phyloP scores from a whole-genome alignment of 2,888 invertebrate genomes.

The Gisinianus flammeolus region DNA sequence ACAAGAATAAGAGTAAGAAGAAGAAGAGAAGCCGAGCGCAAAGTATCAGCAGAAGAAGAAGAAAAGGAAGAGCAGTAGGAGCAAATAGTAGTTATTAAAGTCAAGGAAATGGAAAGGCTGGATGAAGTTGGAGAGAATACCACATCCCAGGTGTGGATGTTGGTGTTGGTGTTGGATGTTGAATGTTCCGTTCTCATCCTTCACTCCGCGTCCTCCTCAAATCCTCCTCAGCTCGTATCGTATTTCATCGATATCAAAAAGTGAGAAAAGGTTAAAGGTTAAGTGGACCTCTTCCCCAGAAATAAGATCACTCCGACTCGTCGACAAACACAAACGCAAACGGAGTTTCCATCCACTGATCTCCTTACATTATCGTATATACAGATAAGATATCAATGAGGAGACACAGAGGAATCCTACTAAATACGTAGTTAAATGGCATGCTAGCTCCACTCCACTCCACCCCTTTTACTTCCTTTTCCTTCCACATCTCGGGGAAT shows the following conservation, averaged over 20 bases:
- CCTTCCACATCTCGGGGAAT: no score
- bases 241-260: constrained; percentile 26
- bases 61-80: background rate
- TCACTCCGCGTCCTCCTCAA: background rate
- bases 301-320: background rate
- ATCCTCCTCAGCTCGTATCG: constrained; percentile 3
- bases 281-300: constrained; percentile 23
- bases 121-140: background rate
- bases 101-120: constrained; percentile 1
- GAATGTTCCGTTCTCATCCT: background rate
- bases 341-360: no score
- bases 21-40: no score
- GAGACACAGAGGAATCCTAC: no score
- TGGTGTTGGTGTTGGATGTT: background rate
- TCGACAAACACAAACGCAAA: background rate
- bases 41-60: background rate
- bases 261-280: constrained; percentile 19
- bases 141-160: background rate
- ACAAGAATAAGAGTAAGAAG: no score
- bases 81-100: constrained; percentile 17
- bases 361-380: background rate
- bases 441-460: no score
- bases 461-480: no score
- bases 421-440: no score
- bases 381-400: no score